A percentile compares a stretch with the other conserved stretches of the same genome.
Conservation (phyloP, 1,140 invertebrate genomes). For the Argopecten irradians region DNA sequence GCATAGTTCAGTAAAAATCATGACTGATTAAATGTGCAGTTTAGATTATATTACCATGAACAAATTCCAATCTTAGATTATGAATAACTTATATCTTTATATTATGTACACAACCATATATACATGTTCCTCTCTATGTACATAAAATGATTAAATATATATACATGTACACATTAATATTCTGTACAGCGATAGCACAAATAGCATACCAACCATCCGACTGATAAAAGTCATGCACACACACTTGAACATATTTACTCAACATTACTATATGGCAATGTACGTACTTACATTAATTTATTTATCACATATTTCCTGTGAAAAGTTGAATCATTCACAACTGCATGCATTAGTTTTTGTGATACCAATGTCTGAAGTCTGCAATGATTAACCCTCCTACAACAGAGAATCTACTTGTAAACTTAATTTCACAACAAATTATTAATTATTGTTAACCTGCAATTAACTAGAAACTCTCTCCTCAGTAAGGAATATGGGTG, state of each 20-base stretch:
- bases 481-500: no score
- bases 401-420: no score
- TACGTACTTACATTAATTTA: neutral
- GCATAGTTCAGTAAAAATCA: slow-evolving; percentile 16
- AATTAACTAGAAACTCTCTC: no score
- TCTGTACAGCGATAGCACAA: neutral
- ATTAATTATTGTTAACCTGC: no score
- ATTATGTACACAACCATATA: slow-evolving; percentile 1
- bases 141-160: neutral
- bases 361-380: no score
- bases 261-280: neutral
- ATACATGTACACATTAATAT: neutral
- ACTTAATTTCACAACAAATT: no score
- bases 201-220: neutral
- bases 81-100: neutral
- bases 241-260: neutral
- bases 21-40: slow-evolving; percentile 6
- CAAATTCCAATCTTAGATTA: neutral
- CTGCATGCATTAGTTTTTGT: no score
- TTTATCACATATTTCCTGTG: no score
- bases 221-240: neutral
- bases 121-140: neutral
- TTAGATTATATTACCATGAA: neutral
- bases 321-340: no score
- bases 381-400: no score